Base-by-base conservation (phyloP, 1,140 invertebrate species). In the Anoplolepis gracilipes region DNA sequence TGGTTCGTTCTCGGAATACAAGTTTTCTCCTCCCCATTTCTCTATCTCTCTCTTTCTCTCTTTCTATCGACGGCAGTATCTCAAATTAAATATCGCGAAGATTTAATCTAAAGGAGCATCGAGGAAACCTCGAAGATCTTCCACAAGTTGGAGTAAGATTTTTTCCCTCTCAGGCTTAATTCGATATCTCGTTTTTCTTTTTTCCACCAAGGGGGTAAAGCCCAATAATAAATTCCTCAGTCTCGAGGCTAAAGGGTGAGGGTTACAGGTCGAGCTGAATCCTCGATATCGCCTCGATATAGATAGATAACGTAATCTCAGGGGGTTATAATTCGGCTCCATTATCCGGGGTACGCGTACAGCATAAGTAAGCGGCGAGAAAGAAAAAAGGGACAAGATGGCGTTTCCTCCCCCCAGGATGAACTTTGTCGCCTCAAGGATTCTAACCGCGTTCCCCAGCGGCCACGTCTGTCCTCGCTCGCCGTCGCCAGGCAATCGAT, bases 261-360 rank as follows among this genome's bases (percentile, higher is more conserved):
- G 62, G 76, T 49, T 39, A 42, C 75, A 85, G 84, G 42, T 75
- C 62, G 67, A 6, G 49, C n/a, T 22, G 36, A 81, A n/a, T 46
- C 19, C 62, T 69, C 33, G 70, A 88, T 88, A 88, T 86, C 70
- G 62, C 25, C n/a, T n/a, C 70, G 77, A 88, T 86, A 88, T 86
- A 86, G 79, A 88, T 87, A 87, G 87, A 89, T 85, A 89, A 85
- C 75, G 75, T 89, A 87, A 89, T 87, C 75, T 76, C 49, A n/a
- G 57, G 76, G 64, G 88, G 88, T 88, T 89, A 88, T 89, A 88
- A 89, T 88, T 89, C 86, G 88, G 77, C 73, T 82, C 84, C 84
- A 89, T 89, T 88, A 86, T 73, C 61, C 75, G 49, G 3, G 78
- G 65, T 78, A 86, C 84, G 72, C 72, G 85, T 59, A 77, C 53